Conservation (phyloP, 2,113 vertebrate species). For the Pollachius pollachius region DNA sequence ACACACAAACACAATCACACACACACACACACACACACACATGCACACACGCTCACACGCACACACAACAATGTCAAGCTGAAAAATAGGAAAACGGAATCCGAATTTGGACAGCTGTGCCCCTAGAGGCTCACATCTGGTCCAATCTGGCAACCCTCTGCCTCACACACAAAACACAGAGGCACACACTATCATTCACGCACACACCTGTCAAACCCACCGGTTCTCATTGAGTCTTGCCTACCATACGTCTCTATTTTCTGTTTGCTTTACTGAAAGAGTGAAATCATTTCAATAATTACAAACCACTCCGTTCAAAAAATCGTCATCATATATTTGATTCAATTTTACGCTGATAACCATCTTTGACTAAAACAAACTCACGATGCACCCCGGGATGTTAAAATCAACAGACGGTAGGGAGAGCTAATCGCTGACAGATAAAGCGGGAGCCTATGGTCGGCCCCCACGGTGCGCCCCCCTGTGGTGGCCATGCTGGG, state of each 20-base stretch:
- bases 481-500: conserved; percentile 17
- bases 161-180: conserved; percentile 24
- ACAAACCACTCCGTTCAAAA: neutral
- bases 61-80: conserved; percentile 34
- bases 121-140: conserved; percentile 87
- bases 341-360: neutral
- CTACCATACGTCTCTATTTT: too few species aligned
- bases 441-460: conserved; percentile 28
- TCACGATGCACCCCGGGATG: conserved; percentile 30
- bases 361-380: neutral
- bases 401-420: conserved; percentile 4
- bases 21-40: neutral
- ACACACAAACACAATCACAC: neutral
- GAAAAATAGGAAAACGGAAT: conserved; percentile 38
- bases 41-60: neutral
- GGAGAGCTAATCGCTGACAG: conserved; percentile 37
- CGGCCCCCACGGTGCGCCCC: conserved; percentile 41
- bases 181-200: conserved; percentile 8
- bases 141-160: conserved; percentile 80
- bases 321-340: too few species aligned
- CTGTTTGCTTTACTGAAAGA: neutral
- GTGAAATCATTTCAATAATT: conserved; percentile 15
- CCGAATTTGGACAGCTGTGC: conserved; percentile 79
- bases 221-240: neutral
- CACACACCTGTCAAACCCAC: conserved; percentile 50